These are phyloP conservation scores for Campylorhamphus procurvoides DNA, from an alignment of 2,113 vertebrate genomes.

Conservation along the genomic window DNA sequence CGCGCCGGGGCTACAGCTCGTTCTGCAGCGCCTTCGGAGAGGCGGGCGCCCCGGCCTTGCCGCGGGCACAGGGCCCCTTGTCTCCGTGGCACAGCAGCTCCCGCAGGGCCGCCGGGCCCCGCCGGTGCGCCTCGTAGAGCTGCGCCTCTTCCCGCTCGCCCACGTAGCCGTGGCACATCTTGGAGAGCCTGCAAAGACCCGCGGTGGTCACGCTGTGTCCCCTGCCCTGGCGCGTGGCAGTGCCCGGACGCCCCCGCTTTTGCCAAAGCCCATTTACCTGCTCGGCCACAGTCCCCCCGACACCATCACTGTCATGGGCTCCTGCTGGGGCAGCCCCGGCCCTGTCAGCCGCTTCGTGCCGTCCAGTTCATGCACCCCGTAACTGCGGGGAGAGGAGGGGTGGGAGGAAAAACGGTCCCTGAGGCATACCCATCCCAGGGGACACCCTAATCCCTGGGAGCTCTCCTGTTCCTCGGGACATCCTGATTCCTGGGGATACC, in stretches of 20 bases:
- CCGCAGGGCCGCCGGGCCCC: background rate
- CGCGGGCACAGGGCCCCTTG: background rate
- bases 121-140: background rate
- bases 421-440: background rate
- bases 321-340: background rate
- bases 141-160: constrained; percentile 5
- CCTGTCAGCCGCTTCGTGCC: constrained; percentile 33
- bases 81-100: constrained; percentile 32
- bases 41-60: background rate
- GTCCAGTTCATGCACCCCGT: constrained; percentile 25
- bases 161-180: constrained; percentile 48
- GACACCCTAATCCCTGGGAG: background rate
- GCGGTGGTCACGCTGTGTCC: rapidly evolving
- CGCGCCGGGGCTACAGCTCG: background rate
- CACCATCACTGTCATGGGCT: constrained; percentile 8
- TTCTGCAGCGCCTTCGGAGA: background rate
- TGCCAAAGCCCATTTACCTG: background rate
- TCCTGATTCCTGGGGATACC: rapidly evolving
- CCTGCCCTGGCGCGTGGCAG: rapidly evolving
- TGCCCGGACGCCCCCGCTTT: rapidly evolving
- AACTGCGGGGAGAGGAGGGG: background rate
- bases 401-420: background rate
- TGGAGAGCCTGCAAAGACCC: constrained; percentile 6
- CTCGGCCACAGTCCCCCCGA: constrained; percentile 8
- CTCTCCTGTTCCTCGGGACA: background rate